Conservation (phyloP, 2,113 vertebrate species). For the Todiramphus saurophagus region DNA sequence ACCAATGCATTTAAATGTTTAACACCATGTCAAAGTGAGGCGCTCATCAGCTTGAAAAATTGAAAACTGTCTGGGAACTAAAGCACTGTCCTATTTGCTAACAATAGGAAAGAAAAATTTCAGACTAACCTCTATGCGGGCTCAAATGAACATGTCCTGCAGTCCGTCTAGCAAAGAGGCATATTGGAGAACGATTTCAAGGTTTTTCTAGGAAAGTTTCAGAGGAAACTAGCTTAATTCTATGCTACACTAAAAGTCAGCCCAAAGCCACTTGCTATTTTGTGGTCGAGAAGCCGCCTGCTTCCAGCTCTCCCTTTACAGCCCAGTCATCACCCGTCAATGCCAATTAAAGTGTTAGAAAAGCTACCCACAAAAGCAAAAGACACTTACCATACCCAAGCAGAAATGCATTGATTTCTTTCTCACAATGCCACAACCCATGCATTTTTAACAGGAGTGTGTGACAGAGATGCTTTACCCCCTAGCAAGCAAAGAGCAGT, state of each 20-base stretch:
- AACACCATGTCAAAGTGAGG: neutral
- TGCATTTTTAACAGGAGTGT: neutral
- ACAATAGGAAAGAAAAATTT: neutral
- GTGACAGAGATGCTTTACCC: neutral
- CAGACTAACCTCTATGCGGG: neutral
- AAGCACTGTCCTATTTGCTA: neutral
- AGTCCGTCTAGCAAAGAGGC: neutral
- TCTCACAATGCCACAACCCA: neutral
- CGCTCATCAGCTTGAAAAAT: conserved; percentile 3
- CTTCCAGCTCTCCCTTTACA: neutral
- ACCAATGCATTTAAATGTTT: neutral
- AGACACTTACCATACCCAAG: neutral
- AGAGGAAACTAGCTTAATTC: neutral
- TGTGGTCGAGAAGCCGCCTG: neutral
- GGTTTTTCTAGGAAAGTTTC: neutral
- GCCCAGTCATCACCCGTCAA: neutral
- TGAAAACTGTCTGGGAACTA: neutral
- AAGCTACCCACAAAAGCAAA: neutral
- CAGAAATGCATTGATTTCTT: neutral
- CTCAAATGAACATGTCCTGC: neutral
- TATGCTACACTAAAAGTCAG: neutral
- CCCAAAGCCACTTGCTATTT: neutral
- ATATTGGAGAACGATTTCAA: neutral
- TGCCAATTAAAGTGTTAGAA: neutral
- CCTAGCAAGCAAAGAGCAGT: neutral